Percentiles rank a stretch among this genome's conserved stretches.
Conservation (phyloP, 2,113 vertebrate species). For the Chunga burmeisteri region DNA sequence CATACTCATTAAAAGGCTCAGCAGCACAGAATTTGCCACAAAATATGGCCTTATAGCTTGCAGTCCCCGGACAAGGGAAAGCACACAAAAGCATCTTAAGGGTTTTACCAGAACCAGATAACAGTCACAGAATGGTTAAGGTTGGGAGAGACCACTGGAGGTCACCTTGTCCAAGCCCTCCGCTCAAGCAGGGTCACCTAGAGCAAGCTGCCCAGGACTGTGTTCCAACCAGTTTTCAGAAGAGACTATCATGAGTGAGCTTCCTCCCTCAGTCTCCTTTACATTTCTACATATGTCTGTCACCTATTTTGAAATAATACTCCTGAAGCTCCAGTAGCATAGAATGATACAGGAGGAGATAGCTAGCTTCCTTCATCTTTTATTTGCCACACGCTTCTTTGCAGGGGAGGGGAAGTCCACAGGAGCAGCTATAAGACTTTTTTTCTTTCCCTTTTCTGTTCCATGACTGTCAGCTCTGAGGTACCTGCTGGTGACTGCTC, state of each 20-base stretch:
- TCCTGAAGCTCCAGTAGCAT: not conserved
- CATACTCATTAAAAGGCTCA: not conserved
- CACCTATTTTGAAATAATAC: not conserved
- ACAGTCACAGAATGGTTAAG: not conserved
- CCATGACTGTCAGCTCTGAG: not conserved
- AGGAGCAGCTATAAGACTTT: not conserved
- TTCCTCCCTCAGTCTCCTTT: not conserved
- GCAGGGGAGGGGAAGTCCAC: not conserved
- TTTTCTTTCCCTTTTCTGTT: not conserved
- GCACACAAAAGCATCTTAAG: too few relatives aligned
- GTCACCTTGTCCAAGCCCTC: not conserved
- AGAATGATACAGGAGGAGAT: not conserved
- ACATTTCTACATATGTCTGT: not conserved
- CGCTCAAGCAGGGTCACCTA: not conserved
- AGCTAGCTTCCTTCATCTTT: not conserved
- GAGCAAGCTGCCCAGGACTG: not conserved
- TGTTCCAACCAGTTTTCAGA: not conserved
- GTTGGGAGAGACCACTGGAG: not conserved
- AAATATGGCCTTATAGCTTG: not conserved
- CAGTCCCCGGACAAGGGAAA: not conserved
- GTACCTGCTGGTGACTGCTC: not conserved
- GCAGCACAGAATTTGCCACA: not conserved
- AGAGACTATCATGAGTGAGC: not conserved
- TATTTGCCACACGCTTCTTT: not conserved
- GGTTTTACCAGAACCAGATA: not conserved